phyloP scores from a whole-genome alignment of 2,113 vertebrate species.

The Channa maculata region DNA sequence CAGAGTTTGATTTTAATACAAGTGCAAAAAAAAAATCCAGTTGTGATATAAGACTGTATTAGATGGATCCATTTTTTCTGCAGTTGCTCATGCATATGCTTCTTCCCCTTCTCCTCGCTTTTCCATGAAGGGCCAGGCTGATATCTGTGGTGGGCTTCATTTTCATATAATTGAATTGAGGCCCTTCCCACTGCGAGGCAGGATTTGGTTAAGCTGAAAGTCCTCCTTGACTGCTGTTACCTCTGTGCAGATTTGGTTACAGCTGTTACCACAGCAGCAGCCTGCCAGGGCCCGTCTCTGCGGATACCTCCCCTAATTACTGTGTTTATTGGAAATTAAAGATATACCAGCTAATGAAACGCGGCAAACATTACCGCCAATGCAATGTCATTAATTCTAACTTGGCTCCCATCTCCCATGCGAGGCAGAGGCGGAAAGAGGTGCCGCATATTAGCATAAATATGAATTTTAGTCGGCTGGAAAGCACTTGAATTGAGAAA shows the following conservation, averaged over 20 bases:
- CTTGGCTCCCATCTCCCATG: slow-evolving; percentile 79
- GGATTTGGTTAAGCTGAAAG: slow-evolving; percentile 85
- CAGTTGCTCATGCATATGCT: slow-evolving; percentile 32
- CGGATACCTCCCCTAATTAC: slow-evolving; percentile 85
- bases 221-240: slow-evolving; percentile 79
- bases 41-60: slow-evolving; percentile 15
- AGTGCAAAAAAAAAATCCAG: background rate
- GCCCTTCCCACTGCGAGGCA: slow-evolving; percentile 77
- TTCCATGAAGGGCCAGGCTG: slow-evolving; percentile 57
- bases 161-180: slow-evolving; percentile 85
- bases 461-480: slow-evolving; percentile 85
- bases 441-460: slow-evolving; percentile 82
- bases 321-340: slow-evolving; percentile 89
- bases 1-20: slow-evolving; percentile 45
- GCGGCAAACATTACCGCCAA: slow-evolving; percentile 83
- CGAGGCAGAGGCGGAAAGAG: slow-evolving; percentile 73
- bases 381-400: slow-evolving; percentile 85
- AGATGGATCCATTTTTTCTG: slow-evolving; percentile 29
- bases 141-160: slow-evolving; percentile 82
- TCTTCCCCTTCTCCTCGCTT: slow-evolving; percentile 49
- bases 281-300: slow-evolving; percentile 79
- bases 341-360: slow-evolving; percentile 87
- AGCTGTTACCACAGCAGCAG: slow-evolving; percentile 81
- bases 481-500: slow-evolving; percentile 81
- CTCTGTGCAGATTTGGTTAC: slow-evolving; percentile 82